A percentile compares a stretch with the other conserved stretches of the same genome.
phyloP scores from a whole-genome alignment of 2,888 invertebrate genomes.

The Lacanobia oleracea region DNA sequence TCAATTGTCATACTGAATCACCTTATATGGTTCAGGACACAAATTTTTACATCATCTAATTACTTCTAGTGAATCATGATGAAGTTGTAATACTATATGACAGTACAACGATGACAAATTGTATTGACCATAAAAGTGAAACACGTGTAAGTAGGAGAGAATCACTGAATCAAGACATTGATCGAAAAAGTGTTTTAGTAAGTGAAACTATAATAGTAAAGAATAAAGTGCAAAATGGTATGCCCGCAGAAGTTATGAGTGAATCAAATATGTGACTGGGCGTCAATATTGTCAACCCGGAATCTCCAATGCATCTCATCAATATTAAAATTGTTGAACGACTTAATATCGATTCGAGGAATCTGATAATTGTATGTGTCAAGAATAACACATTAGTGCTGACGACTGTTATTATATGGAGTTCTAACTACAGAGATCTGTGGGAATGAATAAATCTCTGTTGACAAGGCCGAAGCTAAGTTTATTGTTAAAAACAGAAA shows the following conservation, averaged over 20 bases:
- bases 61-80: slow-evolving; percentile 74
- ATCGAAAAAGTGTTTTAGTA: slow-evolving; percentile 12
- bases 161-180: slow-evolving; percentile 29
- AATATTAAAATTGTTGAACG: slow-evolving; percentile 73
- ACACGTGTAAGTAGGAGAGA: slow-evolving; percentile 65
- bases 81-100: slow-evolving; percentile 48
- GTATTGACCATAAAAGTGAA: slow-evolving; percentile 69
- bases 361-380: slow-evolving; percentile 74
- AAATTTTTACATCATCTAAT: slow-evolving; percentile 61
- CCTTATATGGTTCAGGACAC: slow-evolving; percentile 49
- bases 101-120: slow-evolving; percentile 70
- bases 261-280: slow-evolving; percentile 39
- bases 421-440: slow-evolving; percentile 64
- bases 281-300: slow-evolving; percentile 72
- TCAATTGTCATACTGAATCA: slow-evolving; percentile 33
- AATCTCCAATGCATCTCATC: slow-evolving; percentile 72
- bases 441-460: slow-evolving; percentile 86
- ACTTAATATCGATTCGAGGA: slow-evolving; percentile 76
- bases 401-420: slow-evolving; percentile 64
- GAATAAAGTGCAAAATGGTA: slow-evolving; percentile 27
- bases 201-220: slow-evolving; percentile 26
- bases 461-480: slow-evolving; percentile 76
- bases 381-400: slow-evolving; percentile 75
- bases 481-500: slow-evolving; percentile 74
- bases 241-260: background rate